Evolutionary conservation across 2,113 vertebrate species (phyloP).

Genomic region (Cochlearius cochlearius): DNA sequence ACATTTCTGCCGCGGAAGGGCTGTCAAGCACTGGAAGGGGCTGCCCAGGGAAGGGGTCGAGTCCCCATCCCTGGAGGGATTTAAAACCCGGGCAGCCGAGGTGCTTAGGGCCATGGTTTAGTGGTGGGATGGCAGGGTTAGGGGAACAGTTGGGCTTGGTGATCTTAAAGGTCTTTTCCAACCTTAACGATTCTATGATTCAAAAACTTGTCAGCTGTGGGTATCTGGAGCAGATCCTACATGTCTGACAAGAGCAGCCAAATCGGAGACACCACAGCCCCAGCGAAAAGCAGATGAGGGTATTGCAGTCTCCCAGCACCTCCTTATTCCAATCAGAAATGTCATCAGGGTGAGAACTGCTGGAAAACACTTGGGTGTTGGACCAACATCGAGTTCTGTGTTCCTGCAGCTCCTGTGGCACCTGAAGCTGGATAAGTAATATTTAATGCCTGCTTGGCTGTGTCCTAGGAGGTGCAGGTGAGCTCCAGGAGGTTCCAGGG

Average conservation of each 20-base stretch:
- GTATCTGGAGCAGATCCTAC: background rate
- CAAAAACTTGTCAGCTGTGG: background rate
- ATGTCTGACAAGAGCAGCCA: background rate
- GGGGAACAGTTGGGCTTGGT: too few species aligned
- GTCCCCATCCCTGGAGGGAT: too few species aligned
- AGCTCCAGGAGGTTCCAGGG: background rate
- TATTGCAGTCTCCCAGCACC: background rate
- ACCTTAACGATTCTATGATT: too few species aligned
- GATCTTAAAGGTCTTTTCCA: too few species aligned
- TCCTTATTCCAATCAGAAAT: background rate
- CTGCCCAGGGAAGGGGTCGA: too few species aligned
- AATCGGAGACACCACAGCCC: background rate
- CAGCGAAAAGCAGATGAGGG: background rate
- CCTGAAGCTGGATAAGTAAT: background rate
- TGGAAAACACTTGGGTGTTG: background rate
- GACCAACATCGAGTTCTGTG: rapidly evolving
- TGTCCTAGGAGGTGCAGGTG: background rate
- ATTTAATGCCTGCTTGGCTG: background rate
- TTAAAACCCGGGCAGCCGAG: too few species aligned
- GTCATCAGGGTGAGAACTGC: background rate
- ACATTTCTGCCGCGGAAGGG: too few species aligned
- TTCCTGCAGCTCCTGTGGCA: background rate
- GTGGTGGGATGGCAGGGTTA: too few species aligned
- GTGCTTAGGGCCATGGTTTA: too few species aligned
- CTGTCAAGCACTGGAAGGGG: too few species aligned